Evolutionary conservation across 2,797 vertebrate species (phyloP).

Genomic region (Selene dorsalis): DNA sequence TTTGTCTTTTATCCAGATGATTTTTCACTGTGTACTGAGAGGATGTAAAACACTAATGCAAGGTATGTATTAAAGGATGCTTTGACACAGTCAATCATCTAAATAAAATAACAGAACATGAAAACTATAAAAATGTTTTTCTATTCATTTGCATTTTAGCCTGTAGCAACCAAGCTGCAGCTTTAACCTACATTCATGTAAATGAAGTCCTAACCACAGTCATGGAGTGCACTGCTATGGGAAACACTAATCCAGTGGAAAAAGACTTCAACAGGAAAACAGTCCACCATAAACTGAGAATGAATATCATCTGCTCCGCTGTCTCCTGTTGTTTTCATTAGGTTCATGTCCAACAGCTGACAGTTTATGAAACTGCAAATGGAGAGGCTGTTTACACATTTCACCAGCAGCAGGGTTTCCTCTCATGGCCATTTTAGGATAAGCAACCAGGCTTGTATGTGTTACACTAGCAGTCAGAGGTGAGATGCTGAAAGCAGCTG

Average conservation of each 20-base stretch:
- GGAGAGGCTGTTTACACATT: constrained; percentile 15
- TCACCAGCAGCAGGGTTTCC: constrained; percentile 13
- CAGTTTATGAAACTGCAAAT: constrained; percentile 25
- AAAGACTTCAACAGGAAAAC: not conserved
- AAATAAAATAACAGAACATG: too few species aligned
- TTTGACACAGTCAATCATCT: not conserved
- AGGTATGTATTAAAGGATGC: not conserved
- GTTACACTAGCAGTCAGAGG: not conserved
- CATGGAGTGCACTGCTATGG: not conserved
- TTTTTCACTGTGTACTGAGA: not conserved
- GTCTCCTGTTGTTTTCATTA: constrained; percentile 25
- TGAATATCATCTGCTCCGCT: too few species aligned
- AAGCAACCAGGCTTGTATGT: not conserved
- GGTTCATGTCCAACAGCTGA: constrained; percentile 9
- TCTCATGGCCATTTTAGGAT: constrained; percentile 12
- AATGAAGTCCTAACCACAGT: not conserved
- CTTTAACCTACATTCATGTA: not conserved
- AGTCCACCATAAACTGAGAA: not conserved
- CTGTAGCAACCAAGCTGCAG: too few species aligned
- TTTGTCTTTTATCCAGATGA: too few species aligned
- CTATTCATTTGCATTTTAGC: too few species aligned
- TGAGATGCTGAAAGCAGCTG: not conserved
- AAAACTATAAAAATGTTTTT: too few species aligned
- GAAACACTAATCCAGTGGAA: not conserved
- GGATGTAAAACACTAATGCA: not conserved